Percentiles rank a stretch among this genome's conserved stretches.
These are phyloP conservation scores for Trichechus manatus DNA, from an alignment of 2,113 vertebrate genomes.

Conservation along the genomic window DNA sequence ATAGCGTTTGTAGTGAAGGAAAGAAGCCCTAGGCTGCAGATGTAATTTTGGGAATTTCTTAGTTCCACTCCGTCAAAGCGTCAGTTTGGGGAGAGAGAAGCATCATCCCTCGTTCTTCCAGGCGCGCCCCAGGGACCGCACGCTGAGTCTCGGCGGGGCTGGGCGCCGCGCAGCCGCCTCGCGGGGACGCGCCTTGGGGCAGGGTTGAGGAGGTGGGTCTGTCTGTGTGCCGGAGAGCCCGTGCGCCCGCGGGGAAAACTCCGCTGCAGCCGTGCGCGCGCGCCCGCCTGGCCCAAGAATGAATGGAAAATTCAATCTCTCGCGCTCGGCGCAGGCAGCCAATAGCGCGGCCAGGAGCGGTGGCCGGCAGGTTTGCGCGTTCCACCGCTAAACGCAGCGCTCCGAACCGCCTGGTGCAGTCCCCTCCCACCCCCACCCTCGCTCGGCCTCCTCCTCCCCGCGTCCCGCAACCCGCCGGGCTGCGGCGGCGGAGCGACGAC, in stretches of 20 bases:
- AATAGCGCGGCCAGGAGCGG: conserved; percentile 67
- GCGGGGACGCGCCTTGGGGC: conserved; percentile 38
- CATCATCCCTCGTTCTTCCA: neutral
- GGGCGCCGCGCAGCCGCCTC: fast-evolving
- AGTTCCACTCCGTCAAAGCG: too few relatives aligned
- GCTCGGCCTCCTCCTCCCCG: neutral
- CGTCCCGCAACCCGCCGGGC: conserved; percentile 51
- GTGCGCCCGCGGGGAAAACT: neutral
- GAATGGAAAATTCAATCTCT: conserved; percentile 81
- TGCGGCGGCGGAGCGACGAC: conserved; percentile 52
- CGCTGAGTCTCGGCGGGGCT: neutral
- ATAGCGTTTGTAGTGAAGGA: neutral
- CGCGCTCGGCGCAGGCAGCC: conserved; percentile 77
- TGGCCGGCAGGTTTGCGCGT: conserved; percentile 82
- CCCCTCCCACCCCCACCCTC: conserved; percentile 11
- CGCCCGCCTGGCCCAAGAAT: conserved; percentile 27
- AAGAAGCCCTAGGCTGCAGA: neutral
- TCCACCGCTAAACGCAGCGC: conserved; percentile 77
- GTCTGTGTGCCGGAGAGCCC: neutral
- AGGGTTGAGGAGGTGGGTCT: neutral
- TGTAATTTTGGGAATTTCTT: neutral
- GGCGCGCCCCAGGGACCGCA: neutral
- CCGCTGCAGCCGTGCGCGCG: neutral
- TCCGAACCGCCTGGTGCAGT: conserved; percentile 2
- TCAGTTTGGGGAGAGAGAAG: neutral